Conservation (phyloP, 2,888 invertebrate genomes). For the Taenaris catops region DNA sequence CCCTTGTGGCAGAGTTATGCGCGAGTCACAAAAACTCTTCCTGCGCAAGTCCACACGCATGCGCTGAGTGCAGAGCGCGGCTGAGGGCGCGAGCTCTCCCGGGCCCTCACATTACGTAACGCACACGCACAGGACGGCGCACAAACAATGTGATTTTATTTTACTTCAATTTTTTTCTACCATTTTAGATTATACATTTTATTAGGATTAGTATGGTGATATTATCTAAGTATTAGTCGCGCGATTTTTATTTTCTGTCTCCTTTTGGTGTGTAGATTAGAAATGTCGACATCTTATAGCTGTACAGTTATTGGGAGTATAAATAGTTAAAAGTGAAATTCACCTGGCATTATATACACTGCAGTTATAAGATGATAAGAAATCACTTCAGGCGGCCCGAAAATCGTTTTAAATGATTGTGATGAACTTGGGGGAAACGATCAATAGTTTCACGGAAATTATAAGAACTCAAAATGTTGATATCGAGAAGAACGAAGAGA, state of each 20-base stretch:
- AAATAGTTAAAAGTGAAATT: conserved; percentile 4
- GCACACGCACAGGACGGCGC: conserved; percentile 77
- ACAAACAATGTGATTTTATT: conserved; percentile 79
- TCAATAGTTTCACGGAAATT: conserved; percentile 11
- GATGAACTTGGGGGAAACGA: conserved; percentile 3
- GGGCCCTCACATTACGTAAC: conserved; percentile 75
- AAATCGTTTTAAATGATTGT: conserved; percentile 6
- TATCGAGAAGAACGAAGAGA: conserved; percentile 5
- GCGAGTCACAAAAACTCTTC: conserved; percentile 17
- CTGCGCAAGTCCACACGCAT: conserved; percentile 23
- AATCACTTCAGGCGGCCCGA: conserved; percentile 9
- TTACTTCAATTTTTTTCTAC: conserved; percentile 67
- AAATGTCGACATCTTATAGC: conserved; percentile 36
- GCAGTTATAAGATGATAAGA: conserved; percentile 14
- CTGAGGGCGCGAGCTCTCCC: conserved; percentile 44
- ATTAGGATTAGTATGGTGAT: conserved; percentile 68
- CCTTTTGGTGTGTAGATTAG: conserved; percentile 53
- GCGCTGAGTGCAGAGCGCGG: conserved; percentile 28
- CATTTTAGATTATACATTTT: conserved; percentile 73
- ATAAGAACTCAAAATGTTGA: conserved; percentile 12
- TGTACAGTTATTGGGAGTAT: conserved; percentile 40
- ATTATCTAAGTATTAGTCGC: conserved; percentile 66
- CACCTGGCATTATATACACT: conserved; percentile 4
- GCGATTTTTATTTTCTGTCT: conserved; percentile 43
- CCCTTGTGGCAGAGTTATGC: conserved; percentile 16